These are phyloP conservation scores for Heliocidaris tuberculata DNA, from an alignment of 35 echinoderm and acorn worm species.

Conservation along the genomic window DNA sequence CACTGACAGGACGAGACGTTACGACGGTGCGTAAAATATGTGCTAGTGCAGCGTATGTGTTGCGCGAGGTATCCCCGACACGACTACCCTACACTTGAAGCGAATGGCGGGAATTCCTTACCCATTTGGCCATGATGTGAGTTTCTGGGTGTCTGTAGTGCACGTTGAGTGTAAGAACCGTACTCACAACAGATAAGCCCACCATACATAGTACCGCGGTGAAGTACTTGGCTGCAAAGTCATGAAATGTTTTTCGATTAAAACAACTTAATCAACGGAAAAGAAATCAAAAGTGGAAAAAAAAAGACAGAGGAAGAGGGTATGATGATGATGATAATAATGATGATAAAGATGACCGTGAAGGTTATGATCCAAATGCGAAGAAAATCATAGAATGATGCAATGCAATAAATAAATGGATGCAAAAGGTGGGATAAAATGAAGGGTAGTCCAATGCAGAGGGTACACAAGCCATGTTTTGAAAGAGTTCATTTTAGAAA, in stretches of 20 bases:
- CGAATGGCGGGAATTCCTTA: constrained; percentile 28
- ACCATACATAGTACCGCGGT: constrained; percentile 67
- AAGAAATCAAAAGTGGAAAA: constrained; percentile 7
- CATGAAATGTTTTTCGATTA: neutral
- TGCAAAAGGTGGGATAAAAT: neutral
- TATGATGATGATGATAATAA: constrained; percentile 8
- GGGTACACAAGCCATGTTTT: neutral
- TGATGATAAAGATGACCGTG: neutral
- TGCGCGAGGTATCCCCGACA: neutral
- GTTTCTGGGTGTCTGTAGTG: constrained; percentile 78
- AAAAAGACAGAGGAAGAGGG: neutral
- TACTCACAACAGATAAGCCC: constrained; percentile 75
- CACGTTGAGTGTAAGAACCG: constrained; percentile 77
- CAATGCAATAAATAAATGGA: neutral
- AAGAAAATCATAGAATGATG: neutral
- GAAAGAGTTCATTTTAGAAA: neutral
- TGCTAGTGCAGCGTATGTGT: neutral
- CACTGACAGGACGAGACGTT: neutral
- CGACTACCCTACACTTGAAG: neutral
- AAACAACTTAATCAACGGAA: neutral
- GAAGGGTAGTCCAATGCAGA: neutral
- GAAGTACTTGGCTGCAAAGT: constrained; percentile 68
- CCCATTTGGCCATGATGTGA: constrained; percentile 78
- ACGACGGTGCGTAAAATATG: neutral
- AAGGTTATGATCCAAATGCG: neutral